Percentiles rank a stretch among this genome's conserved stretches.
These are phyloP conservation scores for Chalcis sispes DNA, from an alignment of 2,888 invertebrate genomes.

Conservation along the genomic window DNA sequence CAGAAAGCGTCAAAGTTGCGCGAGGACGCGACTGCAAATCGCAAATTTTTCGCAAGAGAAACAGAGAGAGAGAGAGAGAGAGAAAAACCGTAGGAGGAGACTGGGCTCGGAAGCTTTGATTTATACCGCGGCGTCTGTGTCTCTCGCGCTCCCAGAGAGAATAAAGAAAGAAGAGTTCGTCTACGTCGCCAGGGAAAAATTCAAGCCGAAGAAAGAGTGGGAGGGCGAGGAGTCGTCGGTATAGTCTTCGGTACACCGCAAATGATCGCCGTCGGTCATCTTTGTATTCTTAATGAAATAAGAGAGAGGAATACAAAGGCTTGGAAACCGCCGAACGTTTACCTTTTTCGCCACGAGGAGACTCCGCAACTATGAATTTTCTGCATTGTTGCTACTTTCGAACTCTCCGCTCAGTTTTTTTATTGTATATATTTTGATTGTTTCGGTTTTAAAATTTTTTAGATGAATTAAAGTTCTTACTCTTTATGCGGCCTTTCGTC, in stretches of 20 bases:
- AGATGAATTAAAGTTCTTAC: too few species aligned
- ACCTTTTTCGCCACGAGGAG: background rate
- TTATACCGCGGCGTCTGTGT: conserved; percentile 39
- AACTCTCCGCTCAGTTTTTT: conserved; percentile 16
- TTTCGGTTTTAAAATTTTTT: too few species aligned
- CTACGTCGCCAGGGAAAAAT: conserved; percentile 33
- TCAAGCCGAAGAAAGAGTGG: conserved; percentile 25
- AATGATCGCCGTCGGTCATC: conserved; percentile 53
- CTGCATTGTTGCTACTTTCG: background rate
- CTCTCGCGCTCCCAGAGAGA: background rate
- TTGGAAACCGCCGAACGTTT: conserved; percentile 22
- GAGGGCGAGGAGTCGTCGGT: background rate
- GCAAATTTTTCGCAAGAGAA: too few species aligned
- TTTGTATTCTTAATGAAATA: conserved; percentile 56
- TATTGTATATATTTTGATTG: too few species aligned
- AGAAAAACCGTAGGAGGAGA: conserved; percentile 1
- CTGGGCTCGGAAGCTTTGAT: conserved; percentile 39
- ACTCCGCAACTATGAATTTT: background rate
- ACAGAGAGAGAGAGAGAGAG: background rate
- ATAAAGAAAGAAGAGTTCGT: too few species aligned
- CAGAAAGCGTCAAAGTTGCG: too few species aligned
- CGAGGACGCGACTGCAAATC: too few species aligned
- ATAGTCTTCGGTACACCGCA: conserved; percentile 50
- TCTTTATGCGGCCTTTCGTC: too few species aligned
- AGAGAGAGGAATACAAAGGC: conserved; percentile 44